These are phyloP conservation scores for Pasiphila rectangulata DNA, from an alignment of 2,888 invertebrate genomes.

Conservation along the genomic window DNA sequence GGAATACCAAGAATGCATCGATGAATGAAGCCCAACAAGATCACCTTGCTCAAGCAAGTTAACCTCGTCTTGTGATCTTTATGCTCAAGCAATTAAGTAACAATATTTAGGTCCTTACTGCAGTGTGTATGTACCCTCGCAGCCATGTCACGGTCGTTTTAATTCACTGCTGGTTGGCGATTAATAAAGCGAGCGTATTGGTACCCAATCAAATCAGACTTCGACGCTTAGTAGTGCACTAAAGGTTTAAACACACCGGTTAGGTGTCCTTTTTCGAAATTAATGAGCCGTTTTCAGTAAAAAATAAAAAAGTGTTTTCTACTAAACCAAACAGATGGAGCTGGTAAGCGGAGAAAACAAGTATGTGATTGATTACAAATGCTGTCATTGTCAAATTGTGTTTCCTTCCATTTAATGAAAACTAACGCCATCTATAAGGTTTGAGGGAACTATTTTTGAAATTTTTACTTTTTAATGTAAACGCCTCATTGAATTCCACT, in stretches of 20 bases:
- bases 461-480: too few species aligned
- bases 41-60: conserved; percentile 1
- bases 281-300: too few species aligned
- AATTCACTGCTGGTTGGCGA: conserved; percentile 12
- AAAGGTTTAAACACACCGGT: background rate
- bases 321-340: too few species aligned
- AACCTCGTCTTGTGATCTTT: background rate
- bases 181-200: conserved; percentile 7
- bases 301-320: too few species aligned
- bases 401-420: too few species aligned
- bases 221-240: background rate
- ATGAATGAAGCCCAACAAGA: background rate
- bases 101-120: conserved; percentile 18
- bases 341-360: too few species aligned
- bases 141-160: conserved; percentile 14
- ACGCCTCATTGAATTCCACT: too few species aligned
- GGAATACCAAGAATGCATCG: background rate
- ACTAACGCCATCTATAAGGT: too few species aligned
- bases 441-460: too few species aligned
- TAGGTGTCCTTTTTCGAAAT: too few species aligned
- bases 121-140: conserved; percentile 1
- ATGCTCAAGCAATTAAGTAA: conserved; percentile 1
- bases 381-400: too few species aligned
- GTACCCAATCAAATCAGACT: conserved; percentile 9
- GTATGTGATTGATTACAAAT: too few species aligned